Evolutionary conservation across 2,113 vertebrate genomes (phyloP).

Genomic region (Meles meles): DNA sequence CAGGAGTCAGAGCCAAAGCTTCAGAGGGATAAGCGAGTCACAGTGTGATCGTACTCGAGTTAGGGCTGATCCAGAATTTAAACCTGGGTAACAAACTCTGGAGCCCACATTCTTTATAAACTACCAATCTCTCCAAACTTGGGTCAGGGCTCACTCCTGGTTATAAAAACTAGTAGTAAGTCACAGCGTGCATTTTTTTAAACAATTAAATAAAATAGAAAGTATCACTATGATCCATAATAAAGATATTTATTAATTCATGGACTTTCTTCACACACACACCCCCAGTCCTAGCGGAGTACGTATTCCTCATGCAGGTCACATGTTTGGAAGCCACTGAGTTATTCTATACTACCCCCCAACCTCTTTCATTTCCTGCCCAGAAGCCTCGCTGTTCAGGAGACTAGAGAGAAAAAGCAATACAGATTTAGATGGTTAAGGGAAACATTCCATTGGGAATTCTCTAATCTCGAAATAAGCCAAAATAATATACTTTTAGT

Average conservation of each 20-base stretch:
- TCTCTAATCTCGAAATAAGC: conserved; percentile 34
- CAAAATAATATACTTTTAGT: conserved; percentile 20
- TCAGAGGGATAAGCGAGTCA: background rate
- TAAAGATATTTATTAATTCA: background rate
- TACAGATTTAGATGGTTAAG: background rate
- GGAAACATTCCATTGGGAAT: background rate
- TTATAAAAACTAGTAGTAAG: background rate
- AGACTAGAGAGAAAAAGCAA: background rate
- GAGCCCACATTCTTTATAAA: background rate
- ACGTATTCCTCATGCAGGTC: background rate
- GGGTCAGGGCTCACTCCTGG: background rate
- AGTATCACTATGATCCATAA: background rate
- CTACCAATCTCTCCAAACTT: background rate
- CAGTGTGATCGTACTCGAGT: background rate
- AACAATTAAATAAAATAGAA: background rate
- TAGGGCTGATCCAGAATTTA: background rate
- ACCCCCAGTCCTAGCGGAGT: rapidly evolving
- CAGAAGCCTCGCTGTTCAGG: background rate
- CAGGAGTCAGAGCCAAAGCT: background rate
- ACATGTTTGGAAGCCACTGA: background rate
- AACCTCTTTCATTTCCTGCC: conserved; percentile 13
- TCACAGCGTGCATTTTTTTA: background rate
- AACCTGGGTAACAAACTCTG: background rate
- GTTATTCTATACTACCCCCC: background rate
- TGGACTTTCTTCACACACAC: background rate